These are phyloP conservation scores for Dreissena polymorpha DNA, from an alignment of 1,140 invertebrate species.

Conservation along the genomic window DNA sequence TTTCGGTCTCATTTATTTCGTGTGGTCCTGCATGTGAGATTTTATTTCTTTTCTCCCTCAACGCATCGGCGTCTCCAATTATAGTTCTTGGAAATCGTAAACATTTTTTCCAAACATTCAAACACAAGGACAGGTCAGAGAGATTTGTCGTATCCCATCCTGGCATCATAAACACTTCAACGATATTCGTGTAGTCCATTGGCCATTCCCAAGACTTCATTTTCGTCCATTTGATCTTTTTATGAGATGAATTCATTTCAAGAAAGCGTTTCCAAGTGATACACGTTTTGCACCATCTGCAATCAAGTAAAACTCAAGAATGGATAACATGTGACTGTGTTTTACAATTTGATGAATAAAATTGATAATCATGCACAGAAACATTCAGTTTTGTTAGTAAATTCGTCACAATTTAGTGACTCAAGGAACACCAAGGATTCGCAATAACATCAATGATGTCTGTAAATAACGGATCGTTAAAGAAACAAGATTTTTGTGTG, in stretches of 20 bases:
- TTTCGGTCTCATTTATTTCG: too few species aligned
- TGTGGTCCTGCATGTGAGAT: too few species aligned
- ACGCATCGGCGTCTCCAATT: neutral
- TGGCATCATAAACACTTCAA: neutral
- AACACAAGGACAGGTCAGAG: neutral
- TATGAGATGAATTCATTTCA: neutral
- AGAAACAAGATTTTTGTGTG: too few species aligned
- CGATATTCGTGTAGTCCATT: neutral
- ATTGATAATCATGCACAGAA: neutral
- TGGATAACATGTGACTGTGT: too few species aligned
- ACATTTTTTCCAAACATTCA: neutral
- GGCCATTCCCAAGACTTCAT: conserved; percentile 5
- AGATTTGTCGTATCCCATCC: neutral
- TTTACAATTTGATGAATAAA: too few species aligned
- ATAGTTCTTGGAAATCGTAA: neutral
- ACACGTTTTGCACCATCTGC: neutral
- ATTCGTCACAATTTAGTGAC: neutral
- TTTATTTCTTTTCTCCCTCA: neutral
- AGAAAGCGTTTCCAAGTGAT: neutral
- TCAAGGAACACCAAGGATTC: too few species aligned
- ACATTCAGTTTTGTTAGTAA: too few species aligned
- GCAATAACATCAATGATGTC: too few species aligned
- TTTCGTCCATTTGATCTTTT: neutral
- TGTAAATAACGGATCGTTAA: too few species aligned
- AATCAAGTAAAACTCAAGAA: neutral